phyloP scores from a whole-genome alignment of 2,888 invertebrate genomes.

The Scelioninae gen. 1 region DNA sequence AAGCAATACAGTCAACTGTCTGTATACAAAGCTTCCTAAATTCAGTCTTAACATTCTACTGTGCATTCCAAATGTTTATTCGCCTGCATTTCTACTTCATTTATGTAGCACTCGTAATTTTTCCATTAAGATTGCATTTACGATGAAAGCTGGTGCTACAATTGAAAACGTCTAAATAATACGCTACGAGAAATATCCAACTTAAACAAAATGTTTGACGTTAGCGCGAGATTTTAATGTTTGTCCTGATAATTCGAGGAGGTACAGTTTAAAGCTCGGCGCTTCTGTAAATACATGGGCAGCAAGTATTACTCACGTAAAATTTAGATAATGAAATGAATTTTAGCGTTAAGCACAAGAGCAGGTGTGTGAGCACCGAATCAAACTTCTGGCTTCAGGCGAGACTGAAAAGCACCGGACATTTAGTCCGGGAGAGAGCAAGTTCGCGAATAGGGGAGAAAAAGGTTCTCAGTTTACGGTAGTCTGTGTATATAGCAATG shows the following conservation, averaged over 20 bases:
- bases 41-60: conserved; percentile 66
- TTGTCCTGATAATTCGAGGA: conserved; percentile 37
- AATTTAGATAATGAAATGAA: conserved; percentile 38
- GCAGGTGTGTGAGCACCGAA: too few species aligned
- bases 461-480: too few species aligned
- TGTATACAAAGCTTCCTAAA: conserved; percentile 71
- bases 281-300: conserved; percentile 28
- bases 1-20: conserved; percentile 72
- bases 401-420: too few species aligned
- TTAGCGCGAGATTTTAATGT: conserved; percentile 28
- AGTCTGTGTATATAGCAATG: too few species aligned
- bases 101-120: conserved; percentile 56
- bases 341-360: conserved; percentile 7
- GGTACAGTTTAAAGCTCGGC: conserved; percentile 42
- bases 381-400: too few species aligned
- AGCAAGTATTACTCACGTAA: conserved; percentile 21
- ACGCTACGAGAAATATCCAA: conserved; percentile 13
- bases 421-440: too few species aligned
- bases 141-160: conserved; percentile 12
- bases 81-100: conserved; percentile 59
- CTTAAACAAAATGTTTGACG: conserved; percentile 31
- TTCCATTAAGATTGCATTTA: conserved; percentile 57
- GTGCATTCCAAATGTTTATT: conserved; percentile 68
- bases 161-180: conserved; percentile 46
- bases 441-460: too few species aligned